Evolutionary conservation across 2,797 vertebrate species (phyloP).

Genomic region (Melanotaenia maccullochi): DNA sequence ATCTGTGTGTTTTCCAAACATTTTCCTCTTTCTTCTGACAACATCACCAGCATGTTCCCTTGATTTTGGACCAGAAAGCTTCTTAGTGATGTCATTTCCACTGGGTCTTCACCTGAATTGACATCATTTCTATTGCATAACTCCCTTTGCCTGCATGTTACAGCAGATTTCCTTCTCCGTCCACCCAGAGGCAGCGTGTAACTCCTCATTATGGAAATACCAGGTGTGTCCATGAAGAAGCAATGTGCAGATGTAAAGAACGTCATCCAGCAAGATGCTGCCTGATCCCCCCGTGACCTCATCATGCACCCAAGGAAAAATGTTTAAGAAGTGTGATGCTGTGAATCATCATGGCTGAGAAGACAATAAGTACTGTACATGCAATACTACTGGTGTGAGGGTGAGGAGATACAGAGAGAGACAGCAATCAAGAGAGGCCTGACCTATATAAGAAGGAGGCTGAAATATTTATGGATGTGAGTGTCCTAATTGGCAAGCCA

Average conservation of each 20-base stretch:
- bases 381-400: constrained; percentile 50
- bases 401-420: constrained; percentile 52
- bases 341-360: constrained; percentile 17
- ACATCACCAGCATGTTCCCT: constrained; percentile 65
- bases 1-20: constrained; percentile 53
- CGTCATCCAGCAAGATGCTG: constrained; percentile 12
- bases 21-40: constrained; percentile 42
- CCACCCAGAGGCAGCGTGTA: constrained; percentile 56
- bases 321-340: not conserved
- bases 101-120: constrained; percentile 68
- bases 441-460: constrained; percentile 86
- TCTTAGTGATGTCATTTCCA: constrained; percentile 63
- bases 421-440: constrained; percentile 74
- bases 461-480: constrained; percentile 89
- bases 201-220: constrained; percentile 61
- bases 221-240: constrained; percentile 52
- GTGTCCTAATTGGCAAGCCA: constrained; percentile 87
- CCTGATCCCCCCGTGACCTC: constrained; percentile 33
- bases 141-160: constrained; percentile 27
- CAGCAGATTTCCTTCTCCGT: constrained; percentile 33
- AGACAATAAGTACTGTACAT: constrained; percentile 28
- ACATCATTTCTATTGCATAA: constrained; percentile 66
- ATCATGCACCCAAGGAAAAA: constrained; percentile 9
- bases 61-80: constrained; percentile 41
- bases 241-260: constrained; percentile 32